These are phyloP conservation scores for Gallinago paraguaiae DNA, from an alignment of 2,113 vertebrate genomes.

Conservation along the genomic window DNA sequence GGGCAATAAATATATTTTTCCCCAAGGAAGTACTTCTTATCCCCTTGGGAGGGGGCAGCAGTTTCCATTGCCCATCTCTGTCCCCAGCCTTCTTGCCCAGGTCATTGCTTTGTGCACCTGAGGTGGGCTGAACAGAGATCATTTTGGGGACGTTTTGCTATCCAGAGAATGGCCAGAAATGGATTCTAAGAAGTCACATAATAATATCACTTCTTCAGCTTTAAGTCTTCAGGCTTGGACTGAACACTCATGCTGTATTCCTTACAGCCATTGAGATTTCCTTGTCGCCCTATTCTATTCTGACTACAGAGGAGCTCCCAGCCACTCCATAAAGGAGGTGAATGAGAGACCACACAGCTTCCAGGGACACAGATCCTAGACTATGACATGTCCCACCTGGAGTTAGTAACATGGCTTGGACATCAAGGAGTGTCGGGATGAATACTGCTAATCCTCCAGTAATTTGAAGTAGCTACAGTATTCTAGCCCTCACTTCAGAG, in stretches of 20 bases:
- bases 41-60: background rate
- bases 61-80: background rate
- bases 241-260: background rate
- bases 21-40: background rate
- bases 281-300: background rate
- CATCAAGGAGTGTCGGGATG: background rate
- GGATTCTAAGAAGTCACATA: background rate
- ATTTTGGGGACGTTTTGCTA: background rate
- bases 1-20: background rate
- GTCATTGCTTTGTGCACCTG: accelerated
- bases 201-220: background rate
- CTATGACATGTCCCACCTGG: background rate
- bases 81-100: background rate
- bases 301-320: background rate
- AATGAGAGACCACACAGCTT: background rate
- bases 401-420: background rate
- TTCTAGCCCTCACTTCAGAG: background rate
- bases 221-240: background rate
- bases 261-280: background rate
- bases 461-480: background rate
- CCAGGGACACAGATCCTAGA: background rate
- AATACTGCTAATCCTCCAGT: background rate
- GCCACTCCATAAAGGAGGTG: background rate
- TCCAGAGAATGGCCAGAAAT: background rate
- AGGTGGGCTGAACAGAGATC: background rate